Percentiles rank a stretch among this genome's conserved stretches.
These are phyloP conservation scores for Atopsyche davidsoni DNA, from an alignment of 1,140 invertebrate genomes.

Conservation along the genomic window DNA sequence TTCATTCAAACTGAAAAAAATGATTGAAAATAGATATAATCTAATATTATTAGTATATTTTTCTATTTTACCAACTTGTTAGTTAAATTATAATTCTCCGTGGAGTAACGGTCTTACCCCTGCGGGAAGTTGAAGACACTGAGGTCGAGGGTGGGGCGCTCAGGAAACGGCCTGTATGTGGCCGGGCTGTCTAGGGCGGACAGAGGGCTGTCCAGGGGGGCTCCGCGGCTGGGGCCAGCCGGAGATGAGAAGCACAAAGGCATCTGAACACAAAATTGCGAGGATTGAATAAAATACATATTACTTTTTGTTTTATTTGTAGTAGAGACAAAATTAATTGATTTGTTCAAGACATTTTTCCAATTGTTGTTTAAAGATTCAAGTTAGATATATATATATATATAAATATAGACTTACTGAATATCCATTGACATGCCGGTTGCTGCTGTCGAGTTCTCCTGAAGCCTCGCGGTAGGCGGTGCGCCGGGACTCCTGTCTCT, in stretches of 20 bases:
- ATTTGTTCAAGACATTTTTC: background rate
- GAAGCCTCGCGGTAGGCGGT: slow-evolving; percentile 5
- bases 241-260: slow-evolving; percentile 38
- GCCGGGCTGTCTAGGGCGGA: slow-evolving; percentile 40
- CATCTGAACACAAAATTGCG: slow-evolving; percentile 31
- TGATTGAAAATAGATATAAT: slow-evolving; percentile 1
- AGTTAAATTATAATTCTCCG: background rate
- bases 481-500: background rate
- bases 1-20: slow-evolving; percentile 13
- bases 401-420: background rate
- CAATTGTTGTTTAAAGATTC: background rate
- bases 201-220: slow-evolving; percentile 23
- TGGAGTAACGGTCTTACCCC: background rate
- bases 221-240: background rate
- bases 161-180: slow-evolving; percentile 32
- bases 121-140: slow-evolving; percentile 12
- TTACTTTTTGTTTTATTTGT: background rate
- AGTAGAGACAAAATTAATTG: background rate
- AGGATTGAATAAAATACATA: too few species aligned
- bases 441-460: background rate
- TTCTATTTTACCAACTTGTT: background rate
- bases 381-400: background rate
- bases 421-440: slow-evolving; percentile 6
- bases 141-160: slow-evolving; percentile 10
- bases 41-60: background rate